These are phyloP conservation scores for Petrocephalus schoutedeni DNA, from an alignment of 2,797 vertebrate species.

Conservation along the genomic window DNA sequence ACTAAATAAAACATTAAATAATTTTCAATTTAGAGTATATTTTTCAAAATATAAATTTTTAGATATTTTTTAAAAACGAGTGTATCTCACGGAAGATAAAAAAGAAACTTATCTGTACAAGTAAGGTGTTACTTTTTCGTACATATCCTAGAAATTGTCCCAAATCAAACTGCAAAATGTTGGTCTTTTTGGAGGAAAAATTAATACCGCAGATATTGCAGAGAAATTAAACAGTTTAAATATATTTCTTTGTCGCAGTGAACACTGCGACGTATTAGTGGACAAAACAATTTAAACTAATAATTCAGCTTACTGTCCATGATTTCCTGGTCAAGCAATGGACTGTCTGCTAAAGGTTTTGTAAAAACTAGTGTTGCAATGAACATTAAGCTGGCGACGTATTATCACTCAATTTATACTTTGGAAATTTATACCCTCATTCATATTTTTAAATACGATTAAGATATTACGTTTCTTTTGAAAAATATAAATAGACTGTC, in stretches of 20 bases:
- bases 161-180: neutral
- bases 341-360: neutral
- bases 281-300: neutral
- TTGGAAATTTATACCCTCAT: neutral
- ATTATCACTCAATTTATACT: neutral
- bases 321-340: neutral
- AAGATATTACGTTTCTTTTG: neutral
- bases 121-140: neutral
- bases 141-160: neutral
- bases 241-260: neutral
- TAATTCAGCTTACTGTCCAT: neutral
- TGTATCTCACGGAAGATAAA: neutral
- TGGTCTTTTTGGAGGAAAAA: too few species aligned
- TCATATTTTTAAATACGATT: neutral
- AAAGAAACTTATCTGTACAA: neutral
- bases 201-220: neutral
- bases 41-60: neutral
- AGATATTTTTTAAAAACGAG: too few species aligned
- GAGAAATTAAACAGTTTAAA: neutral
- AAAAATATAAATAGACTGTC: neutral
- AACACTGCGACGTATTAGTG: neutral
- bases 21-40: neutral
- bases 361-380: neutral
- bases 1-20: neutral
- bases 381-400: neutral